Evolutionary conservation across 2,888 invertebrate species (phyloP).

Genomic region (Odontothrips loti): DNA sequence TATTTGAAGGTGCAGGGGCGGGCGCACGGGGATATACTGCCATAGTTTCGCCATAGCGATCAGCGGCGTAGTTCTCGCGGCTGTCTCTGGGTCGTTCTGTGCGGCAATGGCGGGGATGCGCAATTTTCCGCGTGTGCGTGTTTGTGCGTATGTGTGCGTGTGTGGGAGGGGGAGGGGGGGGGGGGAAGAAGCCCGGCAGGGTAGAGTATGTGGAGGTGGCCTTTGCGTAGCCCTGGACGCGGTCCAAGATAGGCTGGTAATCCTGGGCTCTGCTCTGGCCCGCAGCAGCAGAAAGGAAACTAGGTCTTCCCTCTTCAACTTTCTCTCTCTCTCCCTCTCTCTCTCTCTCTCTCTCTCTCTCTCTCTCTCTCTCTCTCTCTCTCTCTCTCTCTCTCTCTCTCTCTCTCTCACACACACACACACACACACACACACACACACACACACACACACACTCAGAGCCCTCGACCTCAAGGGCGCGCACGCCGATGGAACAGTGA

Average conservation of each 20-base stretch:
- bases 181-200: not conserved
- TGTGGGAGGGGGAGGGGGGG: not conserved
- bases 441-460: not conserved
- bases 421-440: not conserved
- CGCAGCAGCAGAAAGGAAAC: no score
- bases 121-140: not conserved
- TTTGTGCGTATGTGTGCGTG: not conserved
- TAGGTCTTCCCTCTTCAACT: not conserved
- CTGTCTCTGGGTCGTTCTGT: no score
- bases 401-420: not conserved
- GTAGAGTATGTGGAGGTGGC: not conserved
- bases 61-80: no score
- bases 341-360: not conserved
- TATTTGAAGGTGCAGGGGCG: no score
- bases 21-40: no score
- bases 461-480: not conserved
- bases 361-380: not conserved
- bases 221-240: not conserved
- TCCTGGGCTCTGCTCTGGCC: not conserved
- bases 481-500: not conserved
- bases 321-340: not conserved
- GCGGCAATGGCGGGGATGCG: no score
- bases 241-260: constrained; percentile 11
- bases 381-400: not conserved
- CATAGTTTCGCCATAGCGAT: no score